phyloP scores from a whole-genome alignment of 2,888 invertebrate genomes.

The Pyrochroa serraticornis region DNA sequence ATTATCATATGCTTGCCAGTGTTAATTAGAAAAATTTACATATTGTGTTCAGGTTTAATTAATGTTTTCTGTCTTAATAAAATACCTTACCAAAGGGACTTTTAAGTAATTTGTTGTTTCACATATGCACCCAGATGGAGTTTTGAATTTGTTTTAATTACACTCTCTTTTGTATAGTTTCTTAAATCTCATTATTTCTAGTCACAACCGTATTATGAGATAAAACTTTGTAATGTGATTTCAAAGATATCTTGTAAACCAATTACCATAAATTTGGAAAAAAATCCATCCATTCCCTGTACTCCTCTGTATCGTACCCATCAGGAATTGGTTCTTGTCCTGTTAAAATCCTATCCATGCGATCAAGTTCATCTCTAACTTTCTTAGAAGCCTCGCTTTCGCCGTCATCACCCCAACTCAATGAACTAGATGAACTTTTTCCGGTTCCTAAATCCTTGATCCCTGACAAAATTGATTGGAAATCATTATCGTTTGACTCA shows the following conservation, averaged over 20 bases:
- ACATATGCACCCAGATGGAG: no score
- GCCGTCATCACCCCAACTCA: slow-evolving; percentile 62
- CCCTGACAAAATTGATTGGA: slow-evolving; percentile 9
- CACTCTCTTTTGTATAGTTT: no score
- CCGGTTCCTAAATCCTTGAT: slow-evolving; percentile 5
- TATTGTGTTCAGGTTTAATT: no score
- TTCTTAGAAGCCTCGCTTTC: slow-evolving; percentile 62
- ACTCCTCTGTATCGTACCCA: slow-evolving; percentile 63
- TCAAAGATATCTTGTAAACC: no score
- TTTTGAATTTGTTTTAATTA: no score
- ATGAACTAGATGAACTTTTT: slow-evolving; percentile 53
- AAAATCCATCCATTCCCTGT: slow-evolving; percentile 64
- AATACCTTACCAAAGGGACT: no score
- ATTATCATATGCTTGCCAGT: no score
- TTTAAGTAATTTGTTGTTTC: no score
- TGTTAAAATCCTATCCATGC: slow-evolving; percentile 64
- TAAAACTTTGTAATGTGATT: neutral
- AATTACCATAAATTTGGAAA: slow-evolving; percentile 66
- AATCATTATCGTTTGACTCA: slow-evolving; percentile 6
- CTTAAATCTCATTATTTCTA: no score
- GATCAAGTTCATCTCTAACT: slow-evolving; percentile 63
- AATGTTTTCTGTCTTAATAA: no score
- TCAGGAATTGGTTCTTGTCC: slow-evolving; percentile 61
- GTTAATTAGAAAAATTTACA: no score
- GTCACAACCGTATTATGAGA: no score